Base-by-base conservation (phyloP, 2,113 vertebrate species). In the Atractosteus spatula region DNA sequence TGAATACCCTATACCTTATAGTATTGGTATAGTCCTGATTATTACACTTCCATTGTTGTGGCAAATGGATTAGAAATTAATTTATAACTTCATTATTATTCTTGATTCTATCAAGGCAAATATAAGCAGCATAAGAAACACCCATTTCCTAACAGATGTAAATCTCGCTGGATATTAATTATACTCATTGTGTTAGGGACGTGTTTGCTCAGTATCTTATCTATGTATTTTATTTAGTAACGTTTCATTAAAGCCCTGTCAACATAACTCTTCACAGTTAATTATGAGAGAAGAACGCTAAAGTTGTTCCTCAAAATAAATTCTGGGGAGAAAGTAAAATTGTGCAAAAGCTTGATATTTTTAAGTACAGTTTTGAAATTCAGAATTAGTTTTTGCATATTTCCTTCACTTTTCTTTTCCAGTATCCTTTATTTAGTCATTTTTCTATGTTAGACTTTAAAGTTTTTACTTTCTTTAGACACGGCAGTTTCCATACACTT, bases 211-310 rank as follows among this genome's bases (percentile, higher is more conserved):
- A 69, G 73, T 78, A 79, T 78, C 76, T 83, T 83, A 73, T 51
- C 47, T 64, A 41, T 71, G 75, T 78, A 80, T 83, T 64, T 16
- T 68, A 79, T 62, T 76, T 80, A 78, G 77, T 81, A 78, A 80
- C 78, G 73, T 76, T 79, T 81, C 78, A 81, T 81, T 83, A 78
- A 83, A 78, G 77, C 3, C 62, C 41, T 44, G 72, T 71, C 73
- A 5, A 68, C 61, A 74, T 69, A 79, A 78, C 69, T 79, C 74
- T 69, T 63, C 8, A 7, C 16, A 17, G 1, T 29, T 51, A 2
- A 51, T 51, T 29, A 29, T 29, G 5, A 51, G 5, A 51, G 1
- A 51, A 51, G 47, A 51, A 51, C 5, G 47, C 47, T 51, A 51
- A 51, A 51, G 29, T 29, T 29, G 29, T 29, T 29, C 29, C 29